Evolutionary conservation across 1,140 invertebrate species (phyloP), one percentile per base, ranked within the genome.

Genomic region (Portunus trituberculatus): DNA sequence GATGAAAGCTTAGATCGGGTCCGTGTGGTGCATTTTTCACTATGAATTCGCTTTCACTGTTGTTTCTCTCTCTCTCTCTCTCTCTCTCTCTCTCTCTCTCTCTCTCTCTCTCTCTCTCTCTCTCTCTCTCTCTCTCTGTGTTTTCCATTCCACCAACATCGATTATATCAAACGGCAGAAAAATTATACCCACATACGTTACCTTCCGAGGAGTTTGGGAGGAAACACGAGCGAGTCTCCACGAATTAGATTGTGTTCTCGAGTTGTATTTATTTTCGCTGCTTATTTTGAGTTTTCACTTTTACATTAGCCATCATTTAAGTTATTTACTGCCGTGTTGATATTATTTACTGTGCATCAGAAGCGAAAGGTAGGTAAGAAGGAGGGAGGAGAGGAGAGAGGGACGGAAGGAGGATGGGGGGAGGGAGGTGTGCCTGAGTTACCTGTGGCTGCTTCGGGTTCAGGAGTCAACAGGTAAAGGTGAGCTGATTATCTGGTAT

Each of bases 401-500:
- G 1, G 8, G 20, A 59, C 3, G 52, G 52, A 10, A 59, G 52
- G 12, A 14, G 48, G 67, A 76, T 8, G 25, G 20, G n/a, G 67
- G 67, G 20, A 76, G 67, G 67, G 25, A 1, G 12, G 0, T 8
- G 67, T 20, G 67, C 8, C 20, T 76, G 25, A n/a, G 0, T 76
- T 76, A 76, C 67, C 67, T 76, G 67, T n/a, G 67, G 67, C 67
- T n/a, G 67, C 67, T 76, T 76, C 67, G n/a, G 67, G 67, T 76
- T 76, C 20, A 76, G 25, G 67, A 76, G 67, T n/a, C 67, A n/a
- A 20, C 67, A 76, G 67, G 67, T 76, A 76, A 76, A 76, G 67
- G 67, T 76, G 67, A 76, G 67, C 67, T 76, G 67, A 76, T 76
- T 76, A 76, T 76, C 67, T n/a, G 67, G 67, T 76, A 76, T 76